Base-by-base conservation (phyloP, 1,140 invertebrate genomes). In the Ceratosolen fusciceps region DNA sequence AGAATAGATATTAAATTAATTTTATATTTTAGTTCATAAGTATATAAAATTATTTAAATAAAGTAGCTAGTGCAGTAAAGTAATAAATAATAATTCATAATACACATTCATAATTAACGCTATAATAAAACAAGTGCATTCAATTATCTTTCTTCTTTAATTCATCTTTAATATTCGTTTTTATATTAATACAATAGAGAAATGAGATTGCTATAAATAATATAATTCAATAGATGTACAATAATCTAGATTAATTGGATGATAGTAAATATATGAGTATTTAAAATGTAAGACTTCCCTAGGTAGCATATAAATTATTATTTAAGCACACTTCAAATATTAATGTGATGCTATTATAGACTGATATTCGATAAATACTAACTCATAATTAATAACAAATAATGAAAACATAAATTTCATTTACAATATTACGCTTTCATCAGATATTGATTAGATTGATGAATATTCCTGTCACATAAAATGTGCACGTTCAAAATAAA, bases 381-480 rank as follows among this genome's bases (percentile, higher is more conserved):
- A 24, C 43, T 68, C 24, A 43, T 34, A 19, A 34, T 68, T 39
- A 24, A 24, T 7, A 19, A 9, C 24, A 43, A 68, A 68, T 43
- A 43, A 39, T 12, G 31, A 31, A 67, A 2, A 12, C 4, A 1
- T 34, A 12, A 31, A n/a, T 68, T 68, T 9, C 24, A 49, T 72
- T 31, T 37, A 56, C 56, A 16, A 56, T 56, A 72, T 56, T 34
- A 72, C 37, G 26, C 26, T 72, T 29, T 72, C 31, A 56, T 24
- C 37, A 5, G 5, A 5, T n/a, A n/a, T 34, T 39, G 49, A 72
- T 39, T 39, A 24, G 16, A 37, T 37, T 67, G 24, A 67, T 39
- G 37, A 34, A 34, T 37, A 19, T 19, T 34, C 16, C 8, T 60
- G 19, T 34, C 12, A 26, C 26, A 56, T 3, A 56, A 4, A 26